Evolutionary conservation across 2,113 vertebrate species (phyloP).

Genomic region (Thunnus thynnus): DNA sequence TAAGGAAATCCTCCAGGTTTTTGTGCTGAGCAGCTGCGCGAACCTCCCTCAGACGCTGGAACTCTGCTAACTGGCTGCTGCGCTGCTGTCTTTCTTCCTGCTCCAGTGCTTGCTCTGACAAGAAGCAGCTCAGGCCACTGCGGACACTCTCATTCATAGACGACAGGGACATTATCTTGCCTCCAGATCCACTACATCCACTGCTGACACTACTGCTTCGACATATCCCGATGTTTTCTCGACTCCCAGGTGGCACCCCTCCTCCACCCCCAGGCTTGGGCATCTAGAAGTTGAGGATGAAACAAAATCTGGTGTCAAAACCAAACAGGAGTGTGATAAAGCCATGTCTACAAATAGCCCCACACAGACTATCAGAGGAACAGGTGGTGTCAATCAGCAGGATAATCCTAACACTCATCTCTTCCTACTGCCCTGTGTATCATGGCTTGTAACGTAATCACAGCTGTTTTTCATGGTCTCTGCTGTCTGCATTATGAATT

Average conservation of each 20-base stretch:
- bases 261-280: constrained; percentile 68
- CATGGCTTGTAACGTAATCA: too few relatives aligned
- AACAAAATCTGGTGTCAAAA: too few relatives aligned
- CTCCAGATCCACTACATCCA: constrained; percentile 46
- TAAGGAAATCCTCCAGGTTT: constrained; percentile 94
- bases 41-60: constrained; percentile 90
- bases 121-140: constrained; percentile 89
- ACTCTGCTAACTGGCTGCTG: constrained; percentile 84
- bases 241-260: constrained; percentile 45
- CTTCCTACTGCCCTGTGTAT: too few relatives aligned
- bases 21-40: constrained; percentile 90
- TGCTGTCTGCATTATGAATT: too few relatives aligned
- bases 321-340: too few relatives aligned
- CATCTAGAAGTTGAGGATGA: constrained; percentile 67
- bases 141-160: constrained; percentile 91
- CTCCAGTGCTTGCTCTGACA: constrained; percentile 90
- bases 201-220: constrained; percentile 82
- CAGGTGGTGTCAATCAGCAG: too few relatives aligned
- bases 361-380: too few relatives aligned
- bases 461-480: too few relatives aligned
- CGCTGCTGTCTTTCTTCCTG: constrained; percentile 86
- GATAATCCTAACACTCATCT: too few relatives aligned
- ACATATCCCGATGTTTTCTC: constrained; percentile 61
- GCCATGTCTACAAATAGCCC: too few relatives aligned
- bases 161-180: constrained; percentile 91